These are phyloP conservation scores for Turdus rufiventris DNA, from an alignment of 2,113 vertebrate species.

Conservation along the genomic window DNA sequence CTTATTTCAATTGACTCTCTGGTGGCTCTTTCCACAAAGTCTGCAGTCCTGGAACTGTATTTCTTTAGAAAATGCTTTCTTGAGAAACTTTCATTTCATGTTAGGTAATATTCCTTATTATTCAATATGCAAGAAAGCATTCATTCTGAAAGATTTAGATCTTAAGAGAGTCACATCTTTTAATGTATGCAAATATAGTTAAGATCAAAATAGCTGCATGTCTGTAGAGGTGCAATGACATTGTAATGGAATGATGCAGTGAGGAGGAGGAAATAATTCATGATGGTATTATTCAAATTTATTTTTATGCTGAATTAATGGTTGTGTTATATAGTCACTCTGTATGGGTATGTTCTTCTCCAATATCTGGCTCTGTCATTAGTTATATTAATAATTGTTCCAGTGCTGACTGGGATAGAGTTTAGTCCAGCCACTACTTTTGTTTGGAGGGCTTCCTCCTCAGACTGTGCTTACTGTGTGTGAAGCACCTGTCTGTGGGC, in stretches of 20 bases:
- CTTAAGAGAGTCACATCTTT: neutral
- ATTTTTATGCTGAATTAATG: neutral
- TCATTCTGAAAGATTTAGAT: neutral
- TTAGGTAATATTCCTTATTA: neutral
- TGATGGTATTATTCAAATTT: neutral
- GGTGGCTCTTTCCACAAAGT: neutral
- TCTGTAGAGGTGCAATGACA: neutral
- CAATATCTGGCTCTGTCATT: neutral
- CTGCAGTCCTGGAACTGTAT: neutral
- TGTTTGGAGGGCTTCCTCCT: neutral
- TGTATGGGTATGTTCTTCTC: neutral
- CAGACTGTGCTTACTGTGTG: neutral
- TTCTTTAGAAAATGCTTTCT: neutral
- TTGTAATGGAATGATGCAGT: neutral
- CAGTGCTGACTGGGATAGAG: neutral
- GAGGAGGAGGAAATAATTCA: neutral
- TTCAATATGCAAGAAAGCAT: neutral
- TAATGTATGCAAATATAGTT: neutral
- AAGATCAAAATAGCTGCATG: neutral
- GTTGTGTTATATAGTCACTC: neutral
- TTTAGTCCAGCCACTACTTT: neutral
- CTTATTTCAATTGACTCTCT: neutral
- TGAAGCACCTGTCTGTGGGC: neutral
- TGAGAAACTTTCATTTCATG: neutral
- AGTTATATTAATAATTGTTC: neutral